A percentile compares a stretch with the other conserved stretches of the same genome.
Evolutionary conservation across 2,113 vertebrate species (phyloP).

Genomic region (Alces alces): DNA sequence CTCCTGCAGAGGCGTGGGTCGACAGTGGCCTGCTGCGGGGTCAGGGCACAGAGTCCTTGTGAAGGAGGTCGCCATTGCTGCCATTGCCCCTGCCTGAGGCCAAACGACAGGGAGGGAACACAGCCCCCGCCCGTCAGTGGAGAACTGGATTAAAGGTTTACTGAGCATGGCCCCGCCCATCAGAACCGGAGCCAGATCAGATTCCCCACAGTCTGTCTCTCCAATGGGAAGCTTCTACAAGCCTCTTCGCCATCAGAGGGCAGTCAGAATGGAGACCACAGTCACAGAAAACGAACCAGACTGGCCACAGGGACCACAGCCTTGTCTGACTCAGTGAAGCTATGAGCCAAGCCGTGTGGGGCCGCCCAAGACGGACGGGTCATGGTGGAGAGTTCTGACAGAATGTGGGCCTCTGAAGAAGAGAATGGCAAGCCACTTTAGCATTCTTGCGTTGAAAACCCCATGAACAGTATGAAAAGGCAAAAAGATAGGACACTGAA

Average conservation of each 20-base stretch:
- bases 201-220: neutral
- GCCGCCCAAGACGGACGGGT: fast-evolving
- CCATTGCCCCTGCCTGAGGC: neutral
- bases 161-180: neutral
- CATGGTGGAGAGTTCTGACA: neutral
- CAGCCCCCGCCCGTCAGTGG: neutral
- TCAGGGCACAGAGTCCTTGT: neutral
- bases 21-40: neutral
- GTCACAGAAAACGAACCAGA: neutral
- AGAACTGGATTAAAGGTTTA: neutral
- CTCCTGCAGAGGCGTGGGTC: neutral
- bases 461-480: neutral
- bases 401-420: neutral
- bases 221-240: neutral
- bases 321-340: neutral
- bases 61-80: neutral
- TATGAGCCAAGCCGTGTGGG: neutral
- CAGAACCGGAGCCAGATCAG: neutral
- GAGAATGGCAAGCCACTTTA: neutral
- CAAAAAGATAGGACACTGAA: neutral
- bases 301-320: neutral
- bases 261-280: neutral
- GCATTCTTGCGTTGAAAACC: neutral
- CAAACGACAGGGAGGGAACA: neutral
- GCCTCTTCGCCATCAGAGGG: neutral